Percentiles rank a stretch among this genome's conserved stretches.
phyloP scores from a whole-genome alignment of 92 coral and sea anemone genomes.

The Scolanthus callimorphus region DNA sequence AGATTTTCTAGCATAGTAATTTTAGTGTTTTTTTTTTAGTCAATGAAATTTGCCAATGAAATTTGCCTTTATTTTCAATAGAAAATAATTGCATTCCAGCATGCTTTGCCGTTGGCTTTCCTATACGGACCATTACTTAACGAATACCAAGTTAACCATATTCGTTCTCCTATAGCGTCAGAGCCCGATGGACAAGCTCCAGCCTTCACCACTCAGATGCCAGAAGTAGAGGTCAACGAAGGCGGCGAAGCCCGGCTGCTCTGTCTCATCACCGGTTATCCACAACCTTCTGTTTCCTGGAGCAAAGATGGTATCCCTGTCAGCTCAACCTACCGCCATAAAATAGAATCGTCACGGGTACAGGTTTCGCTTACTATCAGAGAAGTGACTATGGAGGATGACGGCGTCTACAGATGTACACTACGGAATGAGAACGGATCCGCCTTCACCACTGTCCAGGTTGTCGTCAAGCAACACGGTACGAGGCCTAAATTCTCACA shows the following conservation, averaged over 20 bases:
- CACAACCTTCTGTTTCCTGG: slow-evolving; percentile 76
- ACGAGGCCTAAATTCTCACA: slow-evolving; percentile 58
- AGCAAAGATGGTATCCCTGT: slow-evolving; percentile 60
- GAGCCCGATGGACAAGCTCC: slow-evolving; percentile 67
- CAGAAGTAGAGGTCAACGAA: slow-evolving; percentile 65
- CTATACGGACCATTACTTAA: too few species aligned
- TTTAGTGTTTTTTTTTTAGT: too few species aligned
- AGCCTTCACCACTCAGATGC: slow-evolving; percentile 63
- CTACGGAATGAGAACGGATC: slow-evolving; percentile 59
- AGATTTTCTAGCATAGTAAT: too few species aligned
- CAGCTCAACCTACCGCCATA: slow-evolving; percentile 25
- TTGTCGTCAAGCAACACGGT: slow-evolving; percentile 56
- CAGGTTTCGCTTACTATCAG: slow-evolving; percentile 34
- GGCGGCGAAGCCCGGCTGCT: slow-evolving; percentile 75
- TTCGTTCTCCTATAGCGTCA: too few species aligned
- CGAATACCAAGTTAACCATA: too few species aligned
- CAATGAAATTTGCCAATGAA: too few species aligned
- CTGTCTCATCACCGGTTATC: slow-evolving; percentile 74
- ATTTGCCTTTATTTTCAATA: too few species aligned
- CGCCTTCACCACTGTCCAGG: slow-evolving; percentile 56
- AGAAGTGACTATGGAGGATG: slow-evolving; percentile 51
- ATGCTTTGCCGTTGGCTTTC: too few species aligned
- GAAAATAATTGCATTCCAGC: too few species aligned
- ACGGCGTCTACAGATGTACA: slow-evolving; percentile 64
- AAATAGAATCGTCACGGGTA: slow-evolving; percentile 36